Conservation (phyloP, 2,113 vertebrate species). For the Hassar affinis region DNA sequence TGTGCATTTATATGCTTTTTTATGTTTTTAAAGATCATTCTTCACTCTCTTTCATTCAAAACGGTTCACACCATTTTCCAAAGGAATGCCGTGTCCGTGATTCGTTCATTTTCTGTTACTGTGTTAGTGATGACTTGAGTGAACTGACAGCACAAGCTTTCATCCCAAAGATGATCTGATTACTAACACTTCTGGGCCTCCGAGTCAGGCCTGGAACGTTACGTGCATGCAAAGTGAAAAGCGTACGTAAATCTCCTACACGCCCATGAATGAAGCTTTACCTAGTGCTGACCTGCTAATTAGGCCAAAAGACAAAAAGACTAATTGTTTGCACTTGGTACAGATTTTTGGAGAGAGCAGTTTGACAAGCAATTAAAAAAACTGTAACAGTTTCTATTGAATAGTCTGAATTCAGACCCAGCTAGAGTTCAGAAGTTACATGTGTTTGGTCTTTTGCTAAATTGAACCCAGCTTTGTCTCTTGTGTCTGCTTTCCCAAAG, state of each 20-base stretch:
- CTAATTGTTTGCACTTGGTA: slow-evolving; percentile 54
- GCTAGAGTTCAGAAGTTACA: slow-evolving; percentile 26
- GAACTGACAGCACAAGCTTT: slow-evolving; percentile 14
- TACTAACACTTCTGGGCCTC: not conserved
- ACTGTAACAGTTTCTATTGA: slow-evolving; percentile 46
- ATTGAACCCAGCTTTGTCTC: slow-evolving; percentile 58
- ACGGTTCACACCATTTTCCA: not conserved
- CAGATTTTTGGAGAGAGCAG: slow-evolving; percentile 45
- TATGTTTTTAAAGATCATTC: not conserved
- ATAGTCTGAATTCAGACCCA: not conserved
- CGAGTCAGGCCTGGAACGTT: not conserved
- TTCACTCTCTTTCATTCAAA: not conserved
- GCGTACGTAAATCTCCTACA: not conserved
- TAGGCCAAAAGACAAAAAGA: not conserved
- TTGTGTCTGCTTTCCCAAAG: slow-evolving; percentile 71
- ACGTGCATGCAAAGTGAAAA: not conserved
- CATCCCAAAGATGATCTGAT: not conserved
- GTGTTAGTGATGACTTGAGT: not conserved
- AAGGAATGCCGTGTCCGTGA: not conserved
- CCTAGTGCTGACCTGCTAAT: no score
- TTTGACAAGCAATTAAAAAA: slow-evolving; percentile 41
- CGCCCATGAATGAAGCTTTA: no score
- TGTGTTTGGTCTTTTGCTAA: slow-evolving; percentile 40
- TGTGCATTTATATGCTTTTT: not conserved
- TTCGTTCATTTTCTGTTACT: not conserved